These are phyloP conservation scores for Drosophila athabasca DNA, from an alignment of 1,140 invertebrate species.

Conservation along the genomic window DNA sequence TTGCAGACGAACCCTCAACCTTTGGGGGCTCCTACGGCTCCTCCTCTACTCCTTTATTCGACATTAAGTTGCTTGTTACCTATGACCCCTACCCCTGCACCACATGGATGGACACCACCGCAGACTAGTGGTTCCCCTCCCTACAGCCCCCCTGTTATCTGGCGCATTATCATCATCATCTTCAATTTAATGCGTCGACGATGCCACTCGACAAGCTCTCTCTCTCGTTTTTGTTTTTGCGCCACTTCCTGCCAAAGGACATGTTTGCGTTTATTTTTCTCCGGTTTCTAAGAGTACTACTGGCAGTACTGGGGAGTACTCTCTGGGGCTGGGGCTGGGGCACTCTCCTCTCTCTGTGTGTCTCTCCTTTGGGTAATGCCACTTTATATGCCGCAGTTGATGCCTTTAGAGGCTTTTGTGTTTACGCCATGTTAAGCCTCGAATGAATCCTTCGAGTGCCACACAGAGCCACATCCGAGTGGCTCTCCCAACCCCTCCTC, in stretches of 20 bases:
- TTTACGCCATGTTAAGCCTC: constrained; percentile 81
- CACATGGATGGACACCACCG: constrained; percentile 1
- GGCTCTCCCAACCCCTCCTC: too few species aligned
- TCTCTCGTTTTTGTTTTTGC: constrained; percentile 70
- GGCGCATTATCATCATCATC: constrained; percentile 81
- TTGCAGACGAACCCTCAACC: constrained; percentile 52
- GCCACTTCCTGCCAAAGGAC: constrained; percentile 76
- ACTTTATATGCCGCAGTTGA: constrained; percentile 82
- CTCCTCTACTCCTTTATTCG: constrained; percentile 63
- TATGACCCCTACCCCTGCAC: constrained; percentile 49
- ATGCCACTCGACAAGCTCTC: constrained; percentile 74
- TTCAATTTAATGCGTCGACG: constrained; percentile 81
- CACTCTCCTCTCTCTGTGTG: constrained; percentile 2
- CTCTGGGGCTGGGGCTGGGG: too few species aligned
- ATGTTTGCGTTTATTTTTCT: constrained; percentile 43
- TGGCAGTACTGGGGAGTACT: too few species aligned
- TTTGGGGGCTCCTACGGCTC: constrained; percentile 4
- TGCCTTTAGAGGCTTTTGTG: constrained; percentile 82
- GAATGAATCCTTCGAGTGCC: constrained; percentile 66
- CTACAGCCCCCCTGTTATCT: constrained; percentile 48
- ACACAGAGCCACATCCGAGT: constrained; percentile 47
- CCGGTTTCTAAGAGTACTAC: constrained; percentile 8
- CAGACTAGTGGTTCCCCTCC: constrained; percentile 19
- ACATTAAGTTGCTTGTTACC: constrained; percentile 78
- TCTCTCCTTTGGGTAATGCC: constrained; percentile 61